Evolutionary conservation across 2,797 vertebrate genomes (phyloP).

Genomic region (Typhlichthys eigenmanni): DNA sequence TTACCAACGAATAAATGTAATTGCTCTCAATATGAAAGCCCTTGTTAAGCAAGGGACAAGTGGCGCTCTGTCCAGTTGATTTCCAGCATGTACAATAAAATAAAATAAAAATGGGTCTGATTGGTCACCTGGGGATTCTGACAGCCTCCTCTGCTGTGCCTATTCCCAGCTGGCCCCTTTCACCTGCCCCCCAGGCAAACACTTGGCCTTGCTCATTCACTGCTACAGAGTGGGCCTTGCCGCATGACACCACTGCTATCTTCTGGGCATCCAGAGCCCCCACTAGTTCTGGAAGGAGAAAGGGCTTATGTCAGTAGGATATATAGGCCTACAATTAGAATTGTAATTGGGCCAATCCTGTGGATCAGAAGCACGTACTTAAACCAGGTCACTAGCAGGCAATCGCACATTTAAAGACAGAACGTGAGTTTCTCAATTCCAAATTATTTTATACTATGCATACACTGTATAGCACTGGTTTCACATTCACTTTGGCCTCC

Average conservation of each 20-base stretch:
- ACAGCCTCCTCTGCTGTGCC: conserved; percentile 83
- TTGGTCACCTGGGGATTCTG: conserved; percentile 86
- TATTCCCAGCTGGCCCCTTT: conserved; percentile 90
- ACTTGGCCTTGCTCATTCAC: conserved; percentile 92
- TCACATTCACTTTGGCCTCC: not conserved
- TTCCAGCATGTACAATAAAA: conserved; percentile 2
- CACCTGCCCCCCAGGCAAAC: conserved; percentile 92
- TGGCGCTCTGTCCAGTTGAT: not conserved
- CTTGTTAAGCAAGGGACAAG: not conserved
- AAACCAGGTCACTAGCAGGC: too few species aligned
- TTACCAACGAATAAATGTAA: too few species aligned
- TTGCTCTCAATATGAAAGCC: too few species aligned
- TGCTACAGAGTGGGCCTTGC: conserved; percentile 88
- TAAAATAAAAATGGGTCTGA: not conserved
- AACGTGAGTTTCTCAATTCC: too few species aligned
- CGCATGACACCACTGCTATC: conserved; percentile 88
- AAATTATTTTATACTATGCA: too few species aligned
- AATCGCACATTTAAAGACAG: too few species aligned
- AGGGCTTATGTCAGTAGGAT: not conserved
- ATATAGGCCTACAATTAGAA: not conserved
- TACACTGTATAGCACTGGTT: not conserved
- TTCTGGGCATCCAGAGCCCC: conserved; percentile 89
- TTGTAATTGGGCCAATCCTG: not conserved
- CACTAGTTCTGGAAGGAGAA: conserved; percentile 81
- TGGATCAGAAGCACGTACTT: too few species aligned